Conservation (phyloP, 2,888 invertebrate species). For the Drosophila anomelani region DNA sequence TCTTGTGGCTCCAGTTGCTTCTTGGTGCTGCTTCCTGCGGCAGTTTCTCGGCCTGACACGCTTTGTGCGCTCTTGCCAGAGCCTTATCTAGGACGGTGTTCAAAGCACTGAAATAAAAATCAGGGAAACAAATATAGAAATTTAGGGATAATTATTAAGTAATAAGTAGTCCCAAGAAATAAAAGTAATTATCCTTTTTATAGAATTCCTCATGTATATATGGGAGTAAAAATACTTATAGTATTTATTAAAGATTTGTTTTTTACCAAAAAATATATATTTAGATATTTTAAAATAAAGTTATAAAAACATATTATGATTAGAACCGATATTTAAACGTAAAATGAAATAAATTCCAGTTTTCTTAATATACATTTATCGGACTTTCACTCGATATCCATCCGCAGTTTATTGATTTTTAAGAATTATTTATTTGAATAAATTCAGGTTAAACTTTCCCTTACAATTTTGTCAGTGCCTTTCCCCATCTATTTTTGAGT, state of each 20-base stretch:
- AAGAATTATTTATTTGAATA: background rate
- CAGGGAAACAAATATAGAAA: background rate
- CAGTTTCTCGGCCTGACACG: constrained; percentile 64
- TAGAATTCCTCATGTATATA: too few relatives aligned
- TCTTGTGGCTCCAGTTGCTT: constrained; percentile 32
- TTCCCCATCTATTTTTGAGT: constrained; percentile 53
- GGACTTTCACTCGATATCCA: too few relatives aligned
- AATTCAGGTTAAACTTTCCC: background rate
- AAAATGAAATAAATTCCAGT: too few relatives aligned
- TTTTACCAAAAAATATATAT: too few relatives aligned
- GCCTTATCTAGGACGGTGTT: constrained; percentile 53
- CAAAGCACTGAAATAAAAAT: background rate
- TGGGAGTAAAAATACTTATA: too few relatives aligned
- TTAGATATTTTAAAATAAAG: too few relatives aligned
- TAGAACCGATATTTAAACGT: too few relatives aligned
- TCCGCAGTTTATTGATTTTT: background rate
- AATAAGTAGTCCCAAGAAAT: too few relatives aligned
- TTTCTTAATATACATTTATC: too few relatives aligned
- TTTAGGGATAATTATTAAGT: background rate
- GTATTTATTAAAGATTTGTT: too few relatives aligned
- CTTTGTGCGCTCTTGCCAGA: constrained; percentile 57
- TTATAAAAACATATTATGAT: too few relatives aligned
- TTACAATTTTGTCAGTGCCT: background rate
- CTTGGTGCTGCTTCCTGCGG: constrained; percentile 61
- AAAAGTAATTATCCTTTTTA: too few relatives aligned